Evolutionary conservation across 2,113 vertebrate genomes (phyloP), one percentile per base, ranked within the genome.

Genomic region (Paracanthobrama guichenoti): DNA sequence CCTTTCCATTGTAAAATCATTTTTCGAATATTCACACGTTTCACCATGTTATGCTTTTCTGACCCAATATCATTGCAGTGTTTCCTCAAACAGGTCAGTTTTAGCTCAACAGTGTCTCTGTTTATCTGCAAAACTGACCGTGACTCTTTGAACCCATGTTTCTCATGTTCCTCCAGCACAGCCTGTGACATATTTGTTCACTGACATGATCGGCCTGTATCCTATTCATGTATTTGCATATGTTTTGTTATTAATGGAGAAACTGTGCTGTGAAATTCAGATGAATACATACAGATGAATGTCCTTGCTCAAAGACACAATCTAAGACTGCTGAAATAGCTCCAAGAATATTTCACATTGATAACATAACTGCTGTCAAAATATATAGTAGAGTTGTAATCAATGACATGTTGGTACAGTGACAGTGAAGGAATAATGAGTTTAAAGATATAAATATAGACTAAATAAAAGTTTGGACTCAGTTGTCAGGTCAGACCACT

Each of bases 251-350:
- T 14, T 44, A 3, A 46, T n/a, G 12, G 20, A 22, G 13, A 60
- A n/a, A 44, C 6, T 46, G 11, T 79, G 39, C 8, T 79, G 4
- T 66, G 78, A 67, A 78, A 31, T 67, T 64, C 78, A 79, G 57
- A 4, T 26, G 3, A 4, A 77, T 31, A 22, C 13, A 28, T 62
- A 2, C n/a, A n/a, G n/a, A n/a, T 18, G 4, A 78, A 78, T 60
- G 39, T 44, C 39, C 14, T 60, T 14, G 22, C 13, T 73, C 8
- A 69, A 44, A 24, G 13, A 48, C 22, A 48, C 44, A 24, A 26
- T 24, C 5, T 73, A 22, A 60, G 35, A 39, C 42, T 60, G 28
- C 22, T 26, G 22, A 26, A 10, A 20, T n/a, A n/a, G 28, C 28
- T 44, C 22, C 4, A n/a, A 0, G 4, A 71, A 71, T 44, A n/a